A percentile compares a stretch with the other conserved stretches of the same genome.
phyloP scores from a whole-genome alignment of 35 echinoderm and acorn worm species.

The Ophioderma brevispina region DNA sequence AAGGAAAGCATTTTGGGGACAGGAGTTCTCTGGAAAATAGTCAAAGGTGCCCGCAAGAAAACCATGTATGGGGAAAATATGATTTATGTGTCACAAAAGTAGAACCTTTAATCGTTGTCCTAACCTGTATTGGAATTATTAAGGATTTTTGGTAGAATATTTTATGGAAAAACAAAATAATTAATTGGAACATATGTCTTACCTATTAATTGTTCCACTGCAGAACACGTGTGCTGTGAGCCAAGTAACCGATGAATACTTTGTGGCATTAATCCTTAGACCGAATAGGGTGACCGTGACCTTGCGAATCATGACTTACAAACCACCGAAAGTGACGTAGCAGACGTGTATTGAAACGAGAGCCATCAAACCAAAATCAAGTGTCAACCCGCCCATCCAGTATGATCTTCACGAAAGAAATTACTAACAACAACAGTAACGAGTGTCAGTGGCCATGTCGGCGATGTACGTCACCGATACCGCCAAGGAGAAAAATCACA shows the following conservation, averaged over 20 bases:
- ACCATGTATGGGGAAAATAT: neutral
- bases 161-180: neutral
- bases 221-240: conserved; percentile 58
- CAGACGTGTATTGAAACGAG: conserved; percentile 66
- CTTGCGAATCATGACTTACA: conserved; percentile 52
- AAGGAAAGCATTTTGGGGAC: too few species aligned
- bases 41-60: too few species aligned
- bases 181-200: too few species aligned
- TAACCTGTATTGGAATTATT: neutral
- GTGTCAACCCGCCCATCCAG: conserved; percentile 69
- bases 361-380: conserved; percentile 71
- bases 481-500: conserved; percentile 67
- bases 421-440: conserved; percentile 65
- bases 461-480: conserved; percentile 84
- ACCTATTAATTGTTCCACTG: conserved; percentile 90
- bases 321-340: conserved; percentile 88
- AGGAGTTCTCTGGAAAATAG: too few species aligned
- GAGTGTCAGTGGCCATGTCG: conserved; percentile 79
- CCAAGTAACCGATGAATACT: conserved; percentile 75
- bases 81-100: neutral
- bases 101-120: neutral
- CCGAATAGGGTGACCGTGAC: conserved; percentile 10
- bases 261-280: neutral
- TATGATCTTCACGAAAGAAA: neutral
- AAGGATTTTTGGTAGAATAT: neutral